These are phyloP conservation scores for Isoperla grammatica DNA, from an alignment of 2,888 invertebrate species.

Conservation along the genomic window DNA sequence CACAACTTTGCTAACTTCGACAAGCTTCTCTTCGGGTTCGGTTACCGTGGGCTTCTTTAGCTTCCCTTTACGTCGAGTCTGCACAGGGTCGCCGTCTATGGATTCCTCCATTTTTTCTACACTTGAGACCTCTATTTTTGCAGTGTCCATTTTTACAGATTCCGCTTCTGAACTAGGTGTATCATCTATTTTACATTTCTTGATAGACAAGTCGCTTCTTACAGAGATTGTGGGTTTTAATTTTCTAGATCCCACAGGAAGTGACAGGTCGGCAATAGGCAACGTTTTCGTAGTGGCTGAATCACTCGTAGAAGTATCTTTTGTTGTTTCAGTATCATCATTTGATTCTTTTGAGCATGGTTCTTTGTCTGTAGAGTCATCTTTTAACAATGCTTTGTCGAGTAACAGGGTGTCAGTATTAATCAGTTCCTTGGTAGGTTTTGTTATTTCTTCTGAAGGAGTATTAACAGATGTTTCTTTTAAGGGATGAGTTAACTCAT, in stretches of 20 bases:
- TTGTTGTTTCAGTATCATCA: not conserved
- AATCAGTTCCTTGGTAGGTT: too few species aligned
- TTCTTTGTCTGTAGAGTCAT: constrained; percentile 30
- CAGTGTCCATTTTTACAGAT: too few species aligned
- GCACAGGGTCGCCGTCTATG: too few species aligned
- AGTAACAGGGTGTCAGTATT: too few species aligned
- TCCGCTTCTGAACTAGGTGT: constrained; percentile 13
- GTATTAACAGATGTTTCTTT: too few species aligned
- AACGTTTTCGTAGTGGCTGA: too few species aligned
- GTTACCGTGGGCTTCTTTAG: constrained; percentile 33
- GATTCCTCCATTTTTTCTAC: constrained; percentile 33
- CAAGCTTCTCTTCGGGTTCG: constrained; percentile 1
- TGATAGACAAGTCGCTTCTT: constrained; percentile 8
- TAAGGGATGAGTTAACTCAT: too few species aligned
- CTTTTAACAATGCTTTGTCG: not conserved
- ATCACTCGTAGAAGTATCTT: too few species aligned
- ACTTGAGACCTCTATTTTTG: too few species aligned
- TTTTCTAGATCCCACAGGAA: too few species aligned
- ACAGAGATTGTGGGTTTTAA: not conserved
- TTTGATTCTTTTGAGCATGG: constrained; percentile 5
- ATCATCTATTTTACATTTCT: constrained; percentile 17
- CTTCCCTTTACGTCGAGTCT: constrained; percentile 32
- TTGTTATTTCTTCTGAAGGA: too few species aligned
- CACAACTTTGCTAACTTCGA: constrained; percentile 2
- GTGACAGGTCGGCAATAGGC: too few species aligned